Evolutionary conservation across 1,140 invertebrate species (phyloP), one percentile per base, ranked within the genome.

Genomic region (Brachionus angularis): DNA sequence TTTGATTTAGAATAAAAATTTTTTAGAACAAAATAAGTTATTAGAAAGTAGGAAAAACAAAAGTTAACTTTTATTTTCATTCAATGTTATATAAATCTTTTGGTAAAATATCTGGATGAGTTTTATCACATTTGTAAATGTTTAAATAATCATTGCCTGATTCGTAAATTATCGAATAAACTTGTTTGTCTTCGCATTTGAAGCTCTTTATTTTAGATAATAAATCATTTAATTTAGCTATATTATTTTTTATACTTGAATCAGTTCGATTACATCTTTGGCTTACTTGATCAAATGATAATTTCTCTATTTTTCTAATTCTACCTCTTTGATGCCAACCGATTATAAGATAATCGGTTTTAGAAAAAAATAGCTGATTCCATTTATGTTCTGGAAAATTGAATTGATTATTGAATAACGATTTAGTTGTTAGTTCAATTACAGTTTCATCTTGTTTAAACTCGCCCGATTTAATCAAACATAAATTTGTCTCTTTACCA

Each of bases 301-400:
- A 25, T 3, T 58, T 58, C 39, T 39, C 0, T 36, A 58, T 58
- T 18, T 23, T 36, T 10, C 39, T 36, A 0, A 58, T 7, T 5
- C 8, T 10, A 21, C 53, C 53, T 36, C 39, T 21, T 21, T 4
- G 4, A 58, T 58, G 53, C 18, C n/a, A n/a, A 36, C 53, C 53
- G 16, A 58, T 58, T 1, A 58, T 34, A 12, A 58, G 33, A 58
- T 58, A 36, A 34, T 58, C 34, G 12, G 53, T 58, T 14, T 23
- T 33, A 21, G 53, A 58, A 58, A 58, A 58, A 39, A 58, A 58
- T 21, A 58, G 36, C 14, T 58, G 53, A 8, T 14, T 34, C 31
- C 31, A 36, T 25, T 58, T 58, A 39, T 58, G 21, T 39, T 18
- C 25, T 2, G 53, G 53, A 39, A 58, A 36, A 10, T 18, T 5